phyloP scores from a whole-genome alignment of 1,140 invertebrate species.

The Heliconius eleuchia region DNA sequence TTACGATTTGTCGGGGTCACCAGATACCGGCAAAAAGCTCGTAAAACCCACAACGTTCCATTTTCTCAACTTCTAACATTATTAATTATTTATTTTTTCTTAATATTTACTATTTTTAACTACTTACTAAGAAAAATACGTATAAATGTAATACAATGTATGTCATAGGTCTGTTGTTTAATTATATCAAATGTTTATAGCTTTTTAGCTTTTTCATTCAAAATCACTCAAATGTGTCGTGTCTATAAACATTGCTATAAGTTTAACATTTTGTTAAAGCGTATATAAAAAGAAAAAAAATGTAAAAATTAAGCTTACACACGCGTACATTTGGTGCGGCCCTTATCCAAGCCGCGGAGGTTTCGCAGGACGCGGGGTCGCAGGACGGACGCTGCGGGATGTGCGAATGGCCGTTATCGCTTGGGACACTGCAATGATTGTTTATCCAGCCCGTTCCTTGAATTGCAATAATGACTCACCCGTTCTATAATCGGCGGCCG shows the following conservation, averaged over 20 bases:
- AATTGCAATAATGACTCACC: conserved; percentile 78
- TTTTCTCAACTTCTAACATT: conserved; percentile 40
- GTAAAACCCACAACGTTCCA: conserved; percentile 62
- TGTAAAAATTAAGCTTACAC: not conserved
- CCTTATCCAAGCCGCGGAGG: conserved; percentile 28
- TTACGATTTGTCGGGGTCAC: conserved; percentile 72
- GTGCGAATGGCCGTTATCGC: conserved; percentile 74
- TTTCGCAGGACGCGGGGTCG: conserved; percentile 30
- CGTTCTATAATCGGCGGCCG: conserved; percentile 64
- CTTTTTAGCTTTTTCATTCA: not conserved
- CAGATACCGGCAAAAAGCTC: conserved; percentile 71
- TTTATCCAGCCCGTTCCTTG: conserved; percentile 78
- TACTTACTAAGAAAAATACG: not conserved
- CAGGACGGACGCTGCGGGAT: conserved; percentile 53
- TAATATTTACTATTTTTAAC: not conserved
- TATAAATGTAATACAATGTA: not conserved
- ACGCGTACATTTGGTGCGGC: conserved; percentile 37
- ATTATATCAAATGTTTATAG: not conserved
- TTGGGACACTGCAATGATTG: conserved; percentile 76
- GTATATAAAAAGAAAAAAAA: not conserved
- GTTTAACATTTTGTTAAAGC: not conserved
- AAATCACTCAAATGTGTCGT: not conserved
- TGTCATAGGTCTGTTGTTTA: not conserved
- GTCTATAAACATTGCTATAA: not conserved
- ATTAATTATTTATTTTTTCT: conserved; percentile 15